Evolutionary conservation across 2,113 vertebrate genomes (phyloP), one percentile per base, ranked within the genome.

Genomic region (Syrmaticus mikado): DNA sequence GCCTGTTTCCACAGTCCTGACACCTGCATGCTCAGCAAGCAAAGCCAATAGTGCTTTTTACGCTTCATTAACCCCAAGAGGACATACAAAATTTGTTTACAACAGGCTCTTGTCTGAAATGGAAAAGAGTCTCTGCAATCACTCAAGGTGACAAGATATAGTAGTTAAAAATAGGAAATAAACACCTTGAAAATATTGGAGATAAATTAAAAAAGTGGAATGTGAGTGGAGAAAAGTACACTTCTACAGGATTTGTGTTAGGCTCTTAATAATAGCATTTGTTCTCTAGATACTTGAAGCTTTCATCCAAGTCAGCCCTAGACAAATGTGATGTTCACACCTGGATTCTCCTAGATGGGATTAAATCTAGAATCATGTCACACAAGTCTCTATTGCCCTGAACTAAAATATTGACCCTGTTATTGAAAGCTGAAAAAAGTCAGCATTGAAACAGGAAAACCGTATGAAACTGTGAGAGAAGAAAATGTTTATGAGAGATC

Each of bases 341-440:
- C 15, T 93, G 41, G 53, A 52, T 43, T 36, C 20, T 77, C 13
- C 3, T 66, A 58, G 55, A 11, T 60, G 48, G 82, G 75, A 89
- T 80, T 85, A 82, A 48, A 89, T 17, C 27, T 92, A 84, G 66
- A 76, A 57, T 32, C 84, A 15, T n/a, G 50, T 58, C 87, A 71
- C 45, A 66, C 36, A 53, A 82, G 28, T 58, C 67, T 79, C 82
- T 38, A 1, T 66, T 85, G 55, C 19, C n/a, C 41, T 67, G 68
- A 87, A 82, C 25, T 85, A 36, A 93, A 93, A 87, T 87, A 66
- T 94, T 93, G 93, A 89, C 64, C 72, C 68, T 67, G 46, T 80
- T 87, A 82, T 57, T 71, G 38, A n/a, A 71, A 68, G 41, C 17
- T 85, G 75, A 30, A 77, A 62, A 53, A 24, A 15, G 45, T 94